A percentile compares a stretch with the other conserved stretches of the same genome.
Evolutionary conservation across 2,113 vertebrate species (phyloP).

Genomic region (Gila orcuttii): DNA sequence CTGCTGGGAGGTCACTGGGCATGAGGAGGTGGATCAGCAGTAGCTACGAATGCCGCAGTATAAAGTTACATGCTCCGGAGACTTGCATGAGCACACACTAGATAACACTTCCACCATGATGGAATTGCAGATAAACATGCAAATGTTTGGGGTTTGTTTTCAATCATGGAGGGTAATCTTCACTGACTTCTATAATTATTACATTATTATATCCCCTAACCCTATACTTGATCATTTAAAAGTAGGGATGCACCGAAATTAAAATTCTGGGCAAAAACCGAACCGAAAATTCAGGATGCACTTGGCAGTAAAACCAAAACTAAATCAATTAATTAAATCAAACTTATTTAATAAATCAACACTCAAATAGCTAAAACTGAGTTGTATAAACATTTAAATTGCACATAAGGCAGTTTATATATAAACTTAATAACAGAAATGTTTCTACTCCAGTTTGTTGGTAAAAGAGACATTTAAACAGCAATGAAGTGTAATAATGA

Average conservation of each 20-base stretch:
- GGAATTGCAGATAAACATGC: not conserved
- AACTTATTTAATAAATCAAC: not conserved
- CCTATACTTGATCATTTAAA: not conserved
- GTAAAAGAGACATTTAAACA: not conserved
- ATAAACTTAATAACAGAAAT: not conserved
- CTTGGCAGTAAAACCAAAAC: no score
- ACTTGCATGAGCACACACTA: slow-evolving; percentile 24
- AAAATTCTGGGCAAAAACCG: no score
- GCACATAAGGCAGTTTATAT: not conserved
- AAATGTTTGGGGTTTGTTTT: not conserved
- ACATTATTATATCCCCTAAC: not conserved
- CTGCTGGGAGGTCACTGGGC: slow-evolving; percentile 47
- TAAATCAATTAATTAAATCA: not conserved
- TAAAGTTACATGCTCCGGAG: slow-evolving; percentile 50
- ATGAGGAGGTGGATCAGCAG: slow-evolving; percentile 35
- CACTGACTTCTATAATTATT: not conserved
- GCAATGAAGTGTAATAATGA: not conserved
- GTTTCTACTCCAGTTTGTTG: not conserved
- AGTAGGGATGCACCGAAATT: no score
- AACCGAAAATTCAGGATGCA: no score
- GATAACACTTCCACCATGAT: slow-evolving; percentile 44
- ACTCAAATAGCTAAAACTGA: not conserved
- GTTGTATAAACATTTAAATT: not conserved
- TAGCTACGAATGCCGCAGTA: slow-evolving; percentile 43
- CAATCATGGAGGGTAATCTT: not conserved